Percentiles rank a stretch among this genome's conserved stretches.
Evolutionary conservation across 2,888 invertebrate species (phyloP).

Genomic region (Romanomermis culicivorax): DNA sequence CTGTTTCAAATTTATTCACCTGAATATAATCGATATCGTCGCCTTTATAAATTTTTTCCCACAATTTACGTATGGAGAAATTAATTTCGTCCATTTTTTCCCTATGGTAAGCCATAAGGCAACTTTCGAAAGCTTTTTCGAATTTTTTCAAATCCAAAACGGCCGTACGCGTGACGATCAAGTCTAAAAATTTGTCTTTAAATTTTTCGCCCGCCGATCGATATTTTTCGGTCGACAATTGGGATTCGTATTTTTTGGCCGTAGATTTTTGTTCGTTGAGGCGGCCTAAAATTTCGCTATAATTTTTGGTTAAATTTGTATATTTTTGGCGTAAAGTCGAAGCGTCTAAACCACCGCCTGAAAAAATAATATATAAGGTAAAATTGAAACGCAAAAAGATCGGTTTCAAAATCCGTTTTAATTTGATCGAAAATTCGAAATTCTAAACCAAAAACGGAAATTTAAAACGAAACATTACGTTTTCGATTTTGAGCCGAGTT

Average conservation of each 20-base stretch:
- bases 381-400: too few relatives aligned
- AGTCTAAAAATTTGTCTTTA: slow-evolving; percentile 6
- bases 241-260: background rate
- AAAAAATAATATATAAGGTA: background rate
- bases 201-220: slow-evolving; percentile 9
- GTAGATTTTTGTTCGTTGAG: slow-evolving; percentile 30
- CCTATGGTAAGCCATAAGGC: slow-evolving; percentile 68
- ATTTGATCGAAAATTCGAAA: too few relatives aligned
- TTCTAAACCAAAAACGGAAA: too few relatives aligned
- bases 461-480: too few relatives aligned
- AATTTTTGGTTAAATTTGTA: slow-evolving; percentile 23
- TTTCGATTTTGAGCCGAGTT: too few relatives aligned
- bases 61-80: slow-evolving; percentile 55
- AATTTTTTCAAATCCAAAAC: slow-evolving; percentile 56
- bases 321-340: slow-evolving; percentile 12
- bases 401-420: too few relatives aligned
- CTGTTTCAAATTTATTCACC: slow-evolving; percentile 35
- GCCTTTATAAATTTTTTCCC: slow-evolving; percentile 60
- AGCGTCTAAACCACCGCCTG: background rate
- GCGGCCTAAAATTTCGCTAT: slow-evolving; percentile 30
- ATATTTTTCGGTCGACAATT: slow-evolving; percentile 9
- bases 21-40: slow-evolving; percentile 87
- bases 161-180: slow-evolving; percentile 39
- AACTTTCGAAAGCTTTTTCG: slow-evolving; percentile 54
- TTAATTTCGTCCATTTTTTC: slow-evolving; percentile 85